These are phyloP conservation scores for Cirrhinus molitorella DNA, from an alignment of 2,797 vertebrate species.

Conservation along the genomic window DNA sequence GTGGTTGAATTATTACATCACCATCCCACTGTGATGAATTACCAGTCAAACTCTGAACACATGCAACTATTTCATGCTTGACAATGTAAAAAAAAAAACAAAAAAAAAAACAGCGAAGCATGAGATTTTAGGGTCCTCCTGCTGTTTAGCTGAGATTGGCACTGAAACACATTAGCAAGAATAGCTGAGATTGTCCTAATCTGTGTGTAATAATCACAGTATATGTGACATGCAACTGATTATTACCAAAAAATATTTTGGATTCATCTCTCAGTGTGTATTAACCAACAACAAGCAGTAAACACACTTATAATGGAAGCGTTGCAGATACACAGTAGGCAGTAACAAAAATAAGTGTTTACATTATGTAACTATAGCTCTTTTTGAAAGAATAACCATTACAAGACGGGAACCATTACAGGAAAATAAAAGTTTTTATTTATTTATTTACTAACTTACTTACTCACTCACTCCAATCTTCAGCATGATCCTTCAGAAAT, in stretches of 20 bases:
- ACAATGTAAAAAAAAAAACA: slow-evolving; percentile 8
- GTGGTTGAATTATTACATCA: slow-evolving; percentile 42
- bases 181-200: neutral
- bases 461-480: too few relatives aligned
- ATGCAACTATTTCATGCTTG: slow-evolving; percentile 24
- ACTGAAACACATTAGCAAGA: neutral
- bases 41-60: slow-evolving; percentile 15
- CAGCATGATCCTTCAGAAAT: too few relatives aligned
- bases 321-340: neutral
- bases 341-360: too few relatives aligned
- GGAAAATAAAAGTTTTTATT: too few relatives aligned
- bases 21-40: slow-evolving; percentile 22
- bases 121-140: neutral
- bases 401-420: too few relatives aligned
- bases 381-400: too few relatives aligned
- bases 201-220: neutral
- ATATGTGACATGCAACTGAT: neutral
- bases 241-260: neutral
- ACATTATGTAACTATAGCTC: too few relatives aligned
- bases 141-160: neutral
- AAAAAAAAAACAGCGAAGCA: neutral
- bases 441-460: too few relatives aligned
- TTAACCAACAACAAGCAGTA: neutral
- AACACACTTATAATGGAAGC: neutral
- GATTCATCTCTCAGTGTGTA: neutral